These are phyloP conservation scores for Syrphus vitripennis DNA, from an alignment of 2,888 invertebrate species.

Conservation along the genomic window DNA sequence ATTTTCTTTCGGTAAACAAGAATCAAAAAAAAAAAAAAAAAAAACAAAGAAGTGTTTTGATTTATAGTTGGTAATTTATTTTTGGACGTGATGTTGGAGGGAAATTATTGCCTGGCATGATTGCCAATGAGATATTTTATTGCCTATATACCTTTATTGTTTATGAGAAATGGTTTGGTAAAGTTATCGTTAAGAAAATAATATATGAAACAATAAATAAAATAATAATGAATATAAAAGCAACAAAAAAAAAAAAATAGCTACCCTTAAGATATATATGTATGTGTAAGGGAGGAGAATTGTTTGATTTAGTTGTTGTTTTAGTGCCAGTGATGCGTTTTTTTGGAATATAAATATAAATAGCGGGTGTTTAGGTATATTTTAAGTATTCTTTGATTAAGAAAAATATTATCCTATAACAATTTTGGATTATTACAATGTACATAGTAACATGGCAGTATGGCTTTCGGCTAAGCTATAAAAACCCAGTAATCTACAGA, in stretches of 20 bases:
- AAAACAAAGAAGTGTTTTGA: slow-evolving; percentile 12
- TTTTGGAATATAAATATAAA: not conserved
- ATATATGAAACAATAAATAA: not conserved
- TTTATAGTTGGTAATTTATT: slow-evolving; percentile 15
- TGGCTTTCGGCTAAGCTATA: too few relatives aligned
- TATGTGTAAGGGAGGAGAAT: not conserved
- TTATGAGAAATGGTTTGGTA: not conserved
- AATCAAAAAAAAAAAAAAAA: not conserved
- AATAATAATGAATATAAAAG: not conserved
- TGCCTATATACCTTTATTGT: slow-evolving; percentile 15
- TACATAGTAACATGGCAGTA: too few relatives aligned
- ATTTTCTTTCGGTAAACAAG: not conserved
- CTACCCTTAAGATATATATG: not conserved
- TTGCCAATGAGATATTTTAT: slow-evolving; percentile 17
- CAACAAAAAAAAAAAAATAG: not conserved
- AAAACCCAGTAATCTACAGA: too few relatives aligned
- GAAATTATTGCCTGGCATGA: slow-evolving; percentile 17
- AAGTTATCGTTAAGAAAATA: slow-evolving; percentile 3
- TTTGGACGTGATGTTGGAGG: not conserved
- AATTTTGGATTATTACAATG: too few relatives aligned
- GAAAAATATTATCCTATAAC: too few relatives aligned
- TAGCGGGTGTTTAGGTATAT: not conserved
- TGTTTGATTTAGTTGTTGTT: slow-evolving; percentile 3
- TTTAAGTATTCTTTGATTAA: not conserved
- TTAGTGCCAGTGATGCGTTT: too few relatives aligned